Conservation (phyloP, 2,888 invertebrate species). For the Clunio marinus region DNA sequence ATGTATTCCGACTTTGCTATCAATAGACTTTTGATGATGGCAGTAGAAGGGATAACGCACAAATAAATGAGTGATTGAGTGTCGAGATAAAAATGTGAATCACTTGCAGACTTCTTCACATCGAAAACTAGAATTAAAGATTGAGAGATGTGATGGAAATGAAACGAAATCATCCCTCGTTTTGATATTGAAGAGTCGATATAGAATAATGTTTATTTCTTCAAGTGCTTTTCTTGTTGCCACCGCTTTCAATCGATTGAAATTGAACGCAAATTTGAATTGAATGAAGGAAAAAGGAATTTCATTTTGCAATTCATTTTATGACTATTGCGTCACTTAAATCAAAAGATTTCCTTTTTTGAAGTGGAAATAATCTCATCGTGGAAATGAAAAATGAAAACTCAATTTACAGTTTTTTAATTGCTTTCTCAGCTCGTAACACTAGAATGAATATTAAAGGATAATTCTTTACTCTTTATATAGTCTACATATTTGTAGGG, state of each 20-base stretch:
- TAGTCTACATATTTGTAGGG: too few relatives aligned
- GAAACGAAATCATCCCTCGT: constrained; percentile 4
- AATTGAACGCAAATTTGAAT: constrained; percentile 10
- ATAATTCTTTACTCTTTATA: too few relatives aligned
- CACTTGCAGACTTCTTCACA: neutral
- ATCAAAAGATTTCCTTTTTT: too few relatives aligned
- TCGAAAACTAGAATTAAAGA: neutral
- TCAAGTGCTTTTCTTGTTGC: constrained; percentile 12
- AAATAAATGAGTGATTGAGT: constrained; percentile 33
- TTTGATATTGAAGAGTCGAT: too few relatives aligned
- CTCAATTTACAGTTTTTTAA: too few relatives aligned
- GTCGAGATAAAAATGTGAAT: neutral
- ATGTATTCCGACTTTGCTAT: neutral
- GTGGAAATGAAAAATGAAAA: too few relatives aligned
- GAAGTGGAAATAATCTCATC: too few relatives aligned
- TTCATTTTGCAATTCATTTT: too few relatives aligned
- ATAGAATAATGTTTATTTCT: neutral
- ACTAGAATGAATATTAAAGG: too few relatives aligned
- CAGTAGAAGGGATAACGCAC: neutral
- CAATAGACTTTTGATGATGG: constrained; percentile 28
- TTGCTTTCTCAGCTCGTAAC: too few relatives aligned
- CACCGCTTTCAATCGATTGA: neutral
- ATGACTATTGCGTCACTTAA: too few relatives aligned
- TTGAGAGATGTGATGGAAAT: neutral
- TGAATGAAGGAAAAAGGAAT: too few relatives aligned